Conservation (phyloP, 2,888 invertebrate genomes). For the Plebejus argus region DNA sequence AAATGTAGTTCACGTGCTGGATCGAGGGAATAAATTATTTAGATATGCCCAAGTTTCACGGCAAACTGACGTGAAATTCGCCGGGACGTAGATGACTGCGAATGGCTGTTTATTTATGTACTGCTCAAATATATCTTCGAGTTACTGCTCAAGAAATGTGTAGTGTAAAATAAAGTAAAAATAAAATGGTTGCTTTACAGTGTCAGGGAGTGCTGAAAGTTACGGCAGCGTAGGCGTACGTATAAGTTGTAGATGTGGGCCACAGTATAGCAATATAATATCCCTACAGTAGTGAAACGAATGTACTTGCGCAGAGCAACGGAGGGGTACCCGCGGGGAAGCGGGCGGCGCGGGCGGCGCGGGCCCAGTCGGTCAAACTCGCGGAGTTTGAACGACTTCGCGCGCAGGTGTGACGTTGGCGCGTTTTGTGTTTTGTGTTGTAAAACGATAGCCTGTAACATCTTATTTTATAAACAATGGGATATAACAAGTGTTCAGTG, state of each 20-base stretch:
- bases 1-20: slow-evolving; percentile 28
- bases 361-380: too few relatives aligned
- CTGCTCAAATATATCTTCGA: slow-evolving; percentile 1
- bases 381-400: too few relatives aligned
- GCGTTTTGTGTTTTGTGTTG: too few relatives aligned
- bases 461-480: too few relatives aligned
- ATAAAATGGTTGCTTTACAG: background rate
- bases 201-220: background rate
- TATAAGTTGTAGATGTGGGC: background rate
- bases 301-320: too few relatives aligned
- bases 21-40: slow-evolving; percentile 24
- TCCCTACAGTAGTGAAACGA: too few relatives aligned
- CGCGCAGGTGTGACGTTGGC: too few relatives aligned
- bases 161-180: background rate
- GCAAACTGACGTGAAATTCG: slow-evolving; percentile 23
- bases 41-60: slow-evolving; percentile 18
- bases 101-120: slow-evolving; percentile 16
- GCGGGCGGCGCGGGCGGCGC: too few relatives aligned
- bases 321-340: too few relatives aligned
- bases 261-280: too few relatives aligned
- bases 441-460: too few relatives aligned
- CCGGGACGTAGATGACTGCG: slow-evolving; percentile 2
- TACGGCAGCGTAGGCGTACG: background rate
- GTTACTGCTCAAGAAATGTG: slow-evolving; percentile 6
- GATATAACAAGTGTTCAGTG: too few relatives aligned